Evolutionary conservation across 2,888 invertebrate genomes (phyloP), one percentile per base, ranked within the genome.

Genomic region (Hydropsyche betteni): DNA sequence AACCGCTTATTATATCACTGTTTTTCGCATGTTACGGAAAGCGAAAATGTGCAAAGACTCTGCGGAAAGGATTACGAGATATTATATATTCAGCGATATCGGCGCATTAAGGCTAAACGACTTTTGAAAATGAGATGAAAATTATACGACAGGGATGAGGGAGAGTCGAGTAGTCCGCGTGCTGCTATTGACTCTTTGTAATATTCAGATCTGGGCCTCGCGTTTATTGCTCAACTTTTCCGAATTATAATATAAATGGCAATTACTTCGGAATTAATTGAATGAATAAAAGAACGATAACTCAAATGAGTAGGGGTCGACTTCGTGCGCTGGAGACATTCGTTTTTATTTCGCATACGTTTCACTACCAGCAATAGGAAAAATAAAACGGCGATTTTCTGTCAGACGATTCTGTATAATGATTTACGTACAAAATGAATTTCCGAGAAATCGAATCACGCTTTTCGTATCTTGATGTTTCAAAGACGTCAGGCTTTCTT

Each of bases 41-140:
- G 36, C 64, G 36, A 34, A 64, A 64, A 36, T 61, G 34, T 55
- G 10, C 36, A 36, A 64, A 36, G 33, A 24, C 24, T 61, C 6
- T 61, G 33, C 55, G n/a, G 14, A 55, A 55, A 55, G 55, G 55
- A 55, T 55, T 55, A 55, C n/a, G 6, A n/a, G 55, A 55, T 55
- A 55, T 55, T 12, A 34, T 64, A 36, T 10, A 64, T 64, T 64
- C 64, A 64, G 36, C 36, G 36, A 64, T 64, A 64, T 64, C 36
- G 64, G 64, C 64, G 36, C 34, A 36, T 64, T 64, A 64, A 64
- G 36, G 64, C 64, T 36, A 64, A 64, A 64, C 36, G 64, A 64
- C 36, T 64, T 64, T 64, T 36, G 64, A 64, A 64, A 64, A 64
- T 64, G 64, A 64, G 64, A 64, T 64, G 64, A 64, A 64, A 64